A percentile compares a stretch with the other conserved stretches of the same genome.
Evolutionary conservation across 2,113 vertebrate genomes (phyloP).

Genomic region (Pygoscelis antarcticus): DNA sequence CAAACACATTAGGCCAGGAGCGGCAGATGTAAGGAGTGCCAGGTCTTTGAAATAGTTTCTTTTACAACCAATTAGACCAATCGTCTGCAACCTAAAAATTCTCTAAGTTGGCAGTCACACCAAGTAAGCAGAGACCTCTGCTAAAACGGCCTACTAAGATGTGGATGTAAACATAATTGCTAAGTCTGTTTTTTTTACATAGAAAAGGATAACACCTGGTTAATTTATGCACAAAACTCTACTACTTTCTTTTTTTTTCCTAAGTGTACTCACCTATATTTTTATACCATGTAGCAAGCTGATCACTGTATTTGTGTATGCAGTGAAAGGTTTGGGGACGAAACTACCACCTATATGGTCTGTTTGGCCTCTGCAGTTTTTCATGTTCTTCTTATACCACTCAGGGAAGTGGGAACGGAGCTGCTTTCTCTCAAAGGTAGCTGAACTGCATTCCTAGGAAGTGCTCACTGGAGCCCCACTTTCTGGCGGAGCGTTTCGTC

Average conservation of each 20-base stretch:
- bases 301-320: neutral
- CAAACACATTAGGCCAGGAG: constrained; percentile 27
- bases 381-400: neutral
- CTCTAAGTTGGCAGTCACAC: neutral
- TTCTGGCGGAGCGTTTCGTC: neutral
- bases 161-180: neutral
- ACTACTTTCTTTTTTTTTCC: neutral
- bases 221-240: neutral
- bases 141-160: neutral
- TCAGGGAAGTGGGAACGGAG: neutral
- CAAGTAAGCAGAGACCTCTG: neutral
- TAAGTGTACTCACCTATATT: neutral
- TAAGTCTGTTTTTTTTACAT: neutral
- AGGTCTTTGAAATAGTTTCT: constrained; percentile 55
- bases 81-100: constrained; percentile 22
- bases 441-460: neutral
- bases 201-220: neutral
- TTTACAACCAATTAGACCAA: constrained; percentile 57
- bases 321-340: neutral
- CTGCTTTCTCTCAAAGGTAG: neutral
- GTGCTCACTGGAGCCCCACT: neutral
- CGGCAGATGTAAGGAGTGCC: constrained; percentile 26
- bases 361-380: neutral
- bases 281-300: neutral
- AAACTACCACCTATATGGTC: neutral